Evolutionary conservation across 2,113 vertebrate genomes (phyloP).

Genomic region (Apteryx owenii): DNA sequence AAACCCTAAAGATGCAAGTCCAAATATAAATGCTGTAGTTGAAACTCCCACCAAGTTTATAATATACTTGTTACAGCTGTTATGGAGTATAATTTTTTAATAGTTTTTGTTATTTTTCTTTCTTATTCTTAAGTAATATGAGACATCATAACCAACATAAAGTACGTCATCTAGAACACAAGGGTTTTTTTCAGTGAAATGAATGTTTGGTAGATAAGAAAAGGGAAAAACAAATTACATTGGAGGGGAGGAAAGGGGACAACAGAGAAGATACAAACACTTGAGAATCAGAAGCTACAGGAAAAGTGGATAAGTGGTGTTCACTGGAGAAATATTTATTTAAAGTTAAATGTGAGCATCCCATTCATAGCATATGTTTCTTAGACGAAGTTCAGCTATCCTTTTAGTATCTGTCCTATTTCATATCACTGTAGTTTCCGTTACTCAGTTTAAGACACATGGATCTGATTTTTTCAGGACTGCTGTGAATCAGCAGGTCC

Average conservation of each 20-base stretch:
- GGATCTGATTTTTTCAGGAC: background rate
- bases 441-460: background rate
- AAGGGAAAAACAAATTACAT: fast-evolving
- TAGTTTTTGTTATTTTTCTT: background rate
- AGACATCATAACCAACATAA: background rate
- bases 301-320: background rate
- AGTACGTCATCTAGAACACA: background rate
- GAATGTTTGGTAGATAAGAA: background rate
- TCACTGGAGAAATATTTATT: background rate
- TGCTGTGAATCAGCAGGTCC: background rate
- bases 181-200: background rate
- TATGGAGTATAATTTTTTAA: background rate
- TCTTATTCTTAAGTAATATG: background rate
- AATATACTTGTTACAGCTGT: fast-evolving
- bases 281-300: background rate
- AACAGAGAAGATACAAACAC: background rate
- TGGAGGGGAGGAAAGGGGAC: background rate
- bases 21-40: background rate
- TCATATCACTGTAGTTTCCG: background rate
- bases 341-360: background rate
- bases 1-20: background rate
- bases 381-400: background rate
- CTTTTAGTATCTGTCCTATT: background rate
- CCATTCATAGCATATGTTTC: background rate
- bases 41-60: background rate